Conservation (phyloP, 1,140 invertebrate species). For the Monomorium pharaonis region DNA sequence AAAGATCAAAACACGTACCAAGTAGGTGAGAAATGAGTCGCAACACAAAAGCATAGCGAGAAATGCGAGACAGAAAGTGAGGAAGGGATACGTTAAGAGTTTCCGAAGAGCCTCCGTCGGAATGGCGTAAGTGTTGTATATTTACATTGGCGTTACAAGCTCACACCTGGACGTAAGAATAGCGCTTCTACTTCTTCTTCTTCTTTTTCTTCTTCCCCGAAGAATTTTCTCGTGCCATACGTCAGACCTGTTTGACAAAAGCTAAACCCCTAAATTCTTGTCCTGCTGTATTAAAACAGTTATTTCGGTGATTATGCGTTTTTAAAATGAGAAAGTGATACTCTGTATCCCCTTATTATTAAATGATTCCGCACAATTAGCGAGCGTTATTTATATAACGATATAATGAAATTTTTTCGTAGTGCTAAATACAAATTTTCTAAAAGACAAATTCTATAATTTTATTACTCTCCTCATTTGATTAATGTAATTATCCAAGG, state of each 20-base stretch:
- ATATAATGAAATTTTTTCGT: not conserved
- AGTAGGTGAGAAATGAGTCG: constrained; percentile 61
- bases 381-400: not conserved
- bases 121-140: constrained; percentile 76
- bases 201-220: constrained; percentile 54
- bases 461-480: not conserved
- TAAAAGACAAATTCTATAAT: not conserved
- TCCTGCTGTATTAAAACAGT: not conserved
- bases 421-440: not conserved
- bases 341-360: not conserved
- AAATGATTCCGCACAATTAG: not conserved
- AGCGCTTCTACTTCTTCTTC: constrained; percentile 69
- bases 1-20: constrained; percentile 35
- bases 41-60: constrained; percentile 54
- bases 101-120: constrained; percentile 68
- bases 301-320: constrained; percentile 3
- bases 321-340: not conserved
- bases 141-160: constrained; percentile 78
- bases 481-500: not conserved
- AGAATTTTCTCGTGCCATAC: constrained; percentile 62
- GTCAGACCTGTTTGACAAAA: constrained; percentile 65
- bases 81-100: constrained; percentile 71
- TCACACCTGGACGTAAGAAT: constrained; percentile 83
- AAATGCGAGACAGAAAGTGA: not conserved
- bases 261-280: constrained; percentile 43